Conservation (phyloP, 2,113 vertebrate species). For the Megaceryle maxima region DNA sequence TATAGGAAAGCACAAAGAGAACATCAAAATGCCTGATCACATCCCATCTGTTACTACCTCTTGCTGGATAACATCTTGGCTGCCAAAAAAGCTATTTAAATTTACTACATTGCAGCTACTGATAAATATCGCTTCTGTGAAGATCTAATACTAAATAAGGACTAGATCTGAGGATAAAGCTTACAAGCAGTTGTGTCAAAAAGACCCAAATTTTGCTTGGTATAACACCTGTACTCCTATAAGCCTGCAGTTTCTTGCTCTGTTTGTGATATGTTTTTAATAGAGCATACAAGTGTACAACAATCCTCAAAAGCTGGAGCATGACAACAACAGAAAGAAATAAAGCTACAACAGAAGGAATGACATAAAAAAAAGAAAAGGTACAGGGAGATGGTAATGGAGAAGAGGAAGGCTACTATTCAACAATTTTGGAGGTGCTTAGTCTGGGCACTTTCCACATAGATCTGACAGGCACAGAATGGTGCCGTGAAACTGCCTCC, state of each 20-base stretch:
- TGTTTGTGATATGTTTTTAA: background rate
- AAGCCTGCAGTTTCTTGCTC: background rate
- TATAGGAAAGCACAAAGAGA: slow-evolving; percentile 52
- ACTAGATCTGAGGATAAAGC: slow-evolving; percentile 46
- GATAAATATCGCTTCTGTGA: slow-evolving; percentile 47
- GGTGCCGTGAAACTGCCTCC: slow-evolving; percentile 65
- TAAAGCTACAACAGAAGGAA: background rate
- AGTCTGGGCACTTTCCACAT: slow-evolving; percentile 13
- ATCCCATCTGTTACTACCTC: slow-evolving; percentile 55
- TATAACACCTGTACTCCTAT: background rate
- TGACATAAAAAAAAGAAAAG: background rate
- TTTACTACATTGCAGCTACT: slow-evolving; percentile 56
- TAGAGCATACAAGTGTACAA: background rate
- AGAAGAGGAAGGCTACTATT: background rate
- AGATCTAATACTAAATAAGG: slow-evolving; percentile 58
- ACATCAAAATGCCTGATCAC: slow-evolving; percentile 56
- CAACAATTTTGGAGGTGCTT: slow-evolving; percentile 39
- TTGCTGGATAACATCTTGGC: slow-evolving; percentile 45
- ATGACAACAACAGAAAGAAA: background rate
- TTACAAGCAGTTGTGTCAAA: slow-evolving; percentile 36
- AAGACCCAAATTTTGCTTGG: slow-evolving; percentile 1
- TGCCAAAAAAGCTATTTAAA: slow-evolving; percentile 65
- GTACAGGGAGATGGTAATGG: background rate
- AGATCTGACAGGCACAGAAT: slow-evolving; percentile 61
- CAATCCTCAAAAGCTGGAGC: background rate